Evolutionary conservation across 2,113 vertebrate species (phyloP), one percentile per base, ranked within the genome.

Genomic region (Scopus umbretta): DNA sequence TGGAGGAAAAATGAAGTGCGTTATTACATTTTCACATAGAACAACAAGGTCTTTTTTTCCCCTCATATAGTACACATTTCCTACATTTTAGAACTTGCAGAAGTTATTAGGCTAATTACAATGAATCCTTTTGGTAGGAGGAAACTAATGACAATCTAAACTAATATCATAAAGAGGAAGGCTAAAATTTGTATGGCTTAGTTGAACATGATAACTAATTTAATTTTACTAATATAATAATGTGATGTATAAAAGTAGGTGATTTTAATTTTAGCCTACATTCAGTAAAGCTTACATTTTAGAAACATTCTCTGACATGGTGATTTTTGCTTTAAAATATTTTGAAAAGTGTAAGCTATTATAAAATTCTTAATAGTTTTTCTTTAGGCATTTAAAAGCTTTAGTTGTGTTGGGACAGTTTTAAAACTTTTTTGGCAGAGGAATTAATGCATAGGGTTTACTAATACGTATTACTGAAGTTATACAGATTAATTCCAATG

Each of bases 81-180:
- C 42, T 93, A 2, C 55, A 40, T 56, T 86, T 78, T 53, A n/a
- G 70, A 85, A 81, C 23, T 74, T 81, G 23, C 22, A 56, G 21
- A 81, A 79, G 50, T 86, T 74, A 61, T 97, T 92, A 16, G 72
- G 59, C 74, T 80, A 67, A 92, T 96, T 93, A 36, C 72, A 79
- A 32, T 71, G 74, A 97, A 78, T 16, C 0, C 29, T 87, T 82
- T 80, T 55, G 17, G 45, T 86, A 42, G 73, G 55, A 58, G 49
- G 38, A 78, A 76, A 63, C 20, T 72, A 81, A 90, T 68, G 59
- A 67, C 20, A 45, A 63, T 43, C 68, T 93, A 63, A 88, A 74
- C 14, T 74, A 42, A 25, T 88, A 84, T 42, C 29, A 34, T 26
- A 65, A 63, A 87, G 93, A 96, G 12, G 72, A 78, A 94, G 65